Evolutionary conservation across 2,113 vertebrate genomes (phyloP).

Genomic region (Malurus elegans): DNA sequence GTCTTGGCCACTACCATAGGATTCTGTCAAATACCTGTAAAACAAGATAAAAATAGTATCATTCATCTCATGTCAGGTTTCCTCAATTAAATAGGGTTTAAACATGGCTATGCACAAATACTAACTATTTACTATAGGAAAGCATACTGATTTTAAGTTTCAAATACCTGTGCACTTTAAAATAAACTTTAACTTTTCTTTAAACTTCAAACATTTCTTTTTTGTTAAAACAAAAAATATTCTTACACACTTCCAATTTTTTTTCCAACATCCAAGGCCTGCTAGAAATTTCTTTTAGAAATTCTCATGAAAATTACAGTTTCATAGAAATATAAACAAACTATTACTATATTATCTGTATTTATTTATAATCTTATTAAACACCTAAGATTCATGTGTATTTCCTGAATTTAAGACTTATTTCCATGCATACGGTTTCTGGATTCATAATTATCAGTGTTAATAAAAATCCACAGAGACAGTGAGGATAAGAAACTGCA

Average conservation of each 20-base stretch:
- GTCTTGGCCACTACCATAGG: conserved; percentile 94
- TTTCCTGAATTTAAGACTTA: neutral
- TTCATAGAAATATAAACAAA: neutral
- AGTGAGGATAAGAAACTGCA: neutral
- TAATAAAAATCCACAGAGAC: neutral
- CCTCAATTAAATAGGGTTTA: neutral
- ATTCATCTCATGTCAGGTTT: neutral
- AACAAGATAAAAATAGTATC: neutral
- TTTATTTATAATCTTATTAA: neutral
- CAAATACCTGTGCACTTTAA: neutral
- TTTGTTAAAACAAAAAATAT: neutral
- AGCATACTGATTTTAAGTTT: neutral
- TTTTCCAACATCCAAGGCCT: neutral
- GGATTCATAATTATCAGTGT: neutral
- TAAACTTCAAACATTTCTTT: neutral
- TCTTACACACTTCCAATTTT: neutral
- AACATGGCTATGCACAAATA: neutral
- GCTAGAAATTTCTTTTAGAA: neutral
- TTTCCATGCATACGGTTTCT: neutral
- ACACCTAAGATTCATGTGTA: fast-evolving
- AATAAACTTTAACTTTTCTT: neutral
- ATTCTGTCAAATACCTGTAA: conserved; percentile 90
- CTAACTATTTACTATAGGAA: neutral
- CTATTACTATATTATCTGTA: neutral
- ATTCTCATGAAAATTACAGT: neutral